Evolutionary conservation across 2,113 vertebrate species (phyloP), one percentile per base, ranked within the genome.

Genomic region (Callocephalon fimbriatum): DNA sequence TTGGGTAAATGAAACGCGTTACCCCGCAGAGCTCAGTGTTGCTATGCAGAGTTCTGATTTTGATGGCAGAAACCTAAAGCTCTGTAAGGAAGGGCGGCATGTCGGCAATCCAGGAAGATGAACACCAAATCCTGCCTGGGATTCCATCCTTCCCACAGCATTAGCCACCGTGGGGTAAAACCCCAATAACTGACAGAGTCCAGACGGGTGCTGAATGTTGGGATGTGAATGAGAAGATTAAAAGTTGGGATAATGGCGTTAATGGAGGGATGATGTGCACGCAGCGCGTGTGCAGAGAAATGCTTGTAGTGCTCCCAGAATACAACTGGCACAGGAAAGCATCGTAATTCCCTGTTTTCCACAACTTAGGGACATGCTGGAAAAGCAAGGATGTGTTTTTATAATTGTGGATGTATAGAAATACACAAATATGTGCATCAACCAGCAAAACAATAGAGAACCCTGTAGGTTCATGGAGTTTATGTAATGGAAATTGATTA

Each of bases 1-100:
- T 93, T 86, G 88, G 86, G 88, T 50, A 76, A 66, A 59, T 42
- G 56, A 42, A 72, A 54, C 0, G 37, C 12, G 38, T 70, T 56
- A 8, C 50, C 58, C 63, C 3, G 3, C 6, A 4, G 80, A 90
- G 72, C 78, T 77, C 37, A 16, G 86, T 76, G 95, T 86, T 93
- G 88, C 80, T 91, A 94, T 92, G 88, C 86, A 93, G 93, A 92
- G 71, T 86, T 58, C 80, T 31, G 79, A 50, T 81, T 88, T 72
- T 18, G 93, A 58, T 48, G 90, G 86, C 84, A 80, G 91, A 88
- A 92, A 67, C 5, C 26, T 56, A 63, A 92, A 88, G 84, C 80
- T 73, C 44, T 53, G 91, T 58, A 54, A 88, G 66, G 71, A 23
- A 63, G 76, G 44, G 59, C 25, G 12, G 79, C 58, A 71, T 88